These are phyloP conservation scores for Cyanoramphus novaezelandiae DNA, from an alignment of 2,113 vertebrate genomes.

Conservation along the genomic window DNA sequence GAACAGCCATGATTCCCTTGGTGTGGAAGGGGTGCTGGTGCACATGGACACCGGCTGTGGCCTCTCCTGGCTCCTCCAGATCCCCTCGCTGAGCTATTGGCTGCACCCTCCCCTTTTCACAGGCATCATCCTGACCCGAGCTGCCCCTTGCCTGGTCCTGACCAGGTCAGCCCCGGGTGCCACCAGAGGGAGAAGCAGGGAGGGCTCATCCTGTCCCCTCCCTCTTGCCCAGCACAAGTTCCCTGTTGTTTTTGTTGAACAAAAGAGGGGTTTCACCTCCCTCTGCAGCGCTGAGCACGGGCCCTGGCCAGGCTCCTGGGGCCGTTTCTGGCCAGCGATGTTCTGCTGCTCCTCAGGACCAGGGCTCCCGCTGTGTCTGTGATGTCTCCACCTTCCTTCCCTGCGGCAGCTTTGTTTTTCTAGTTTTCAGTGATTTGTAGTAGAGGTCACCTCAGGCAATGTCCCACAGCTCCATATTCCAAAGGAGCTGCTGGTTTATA, in stretches of 20 bases:
- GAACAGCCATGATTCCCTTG: background rate
- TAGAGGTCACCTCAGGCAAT: background rate
- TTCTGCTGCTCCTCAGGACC: background rate
- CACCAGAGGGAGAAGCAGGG: background rate
- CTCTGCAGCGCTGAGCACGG: background rate
- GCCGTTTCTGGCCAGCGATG: background rate
- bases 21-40: background rate
- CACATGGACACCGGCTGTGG: background rate
- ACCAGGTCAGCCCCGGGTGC: background rate
- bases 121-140: no score
- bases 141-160: background rate
- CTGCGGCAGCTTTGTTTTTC: background rate
- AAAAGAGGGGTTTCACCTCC: background rate
- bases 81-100: background rate
- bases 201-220: background rate
- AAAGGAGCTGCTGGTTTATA: background rate
- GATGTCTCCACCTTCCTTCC: background rate
- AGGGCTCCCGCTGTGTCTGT: background rate
- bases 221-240: background rate
- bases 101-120: background rate
- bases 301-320: background rate
- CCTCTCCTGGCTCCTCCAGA: background rate
- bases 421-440: background rate
- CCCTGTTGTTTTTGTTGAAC: background rate
- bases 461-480: background rate